A percentile compares a stretch with the other conserved stretches of the same genome.
Evolutionary conservation across 1,140 invertebrate species (phyloP).

Genomic region (Psilanteris sp.): DNA sequence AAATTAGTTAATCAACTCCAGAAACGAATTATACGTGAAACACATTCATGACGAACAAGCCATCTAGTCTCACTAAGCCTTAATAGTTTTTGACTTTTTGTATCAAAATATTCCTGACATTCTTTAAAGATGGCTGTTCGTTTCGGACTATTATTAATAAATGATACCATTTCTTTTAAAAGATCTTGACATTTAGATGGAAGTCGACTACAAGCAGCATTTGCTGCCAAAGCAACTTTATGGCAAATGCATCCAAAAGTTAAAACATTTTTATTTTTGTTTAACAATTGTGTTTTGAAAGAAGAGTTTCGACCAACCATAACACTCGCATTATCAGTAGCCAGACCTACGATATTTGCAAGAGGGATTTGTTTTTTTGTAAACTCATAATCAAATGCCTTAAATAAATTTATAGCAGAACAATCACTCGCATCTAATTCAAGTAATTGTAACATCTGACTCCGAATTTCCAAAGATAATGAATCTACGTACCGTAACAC

Average conservation of each 20-base stretch:
- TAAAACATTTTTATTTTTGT: background rate
- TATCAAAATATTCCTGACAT: conserved; percentile 15
- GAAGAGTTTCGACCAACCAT: conserved; percentile 26
- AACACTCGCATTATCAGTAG: conserved; percentile 15
- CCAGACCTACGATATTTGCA: conserved; percentile 11
- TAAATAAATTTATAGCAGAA: conserved; percentile 11
- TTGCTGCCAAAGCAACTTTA: background rate
- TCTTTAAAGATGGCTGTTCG: conserved; percentile 21
- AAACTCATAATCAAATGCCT: conserved; percentile 2
- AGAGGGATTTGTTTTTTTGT: conserved; percentile 27
- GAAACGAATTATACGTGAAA: conserved; percentile 7
- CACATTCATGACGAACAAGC: conserved; percentile 25
- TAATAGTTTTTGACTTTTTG: conserved; percentile 4
- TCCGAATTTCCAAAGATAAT: background rate
- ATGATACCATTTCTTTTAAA: conserved; percentile 6
- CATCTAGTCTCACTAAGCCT: conserved; percentile 20
- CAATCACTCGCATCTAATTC: conserved; percentile 30
- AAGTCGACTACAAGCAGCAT: background rate
- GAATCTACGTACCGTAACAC: conserved; percentile 22
- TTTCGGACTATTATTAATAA: conserved; percentile 31
- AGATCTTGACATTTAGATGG: background rate
- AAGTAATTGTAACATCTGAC: conserved; percentile 8
- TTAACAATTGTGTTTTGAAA: conserved; percentile 8
- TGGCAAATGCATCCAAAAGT: conserved; percentile 11
- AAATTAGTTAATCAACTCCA: conserved; percentile 12